These are phyloP conservation scores for Darevskia mixta DNA, from an alignment of 2,797 vertebrate genomes.

Conservation along the genomic window DNA sequence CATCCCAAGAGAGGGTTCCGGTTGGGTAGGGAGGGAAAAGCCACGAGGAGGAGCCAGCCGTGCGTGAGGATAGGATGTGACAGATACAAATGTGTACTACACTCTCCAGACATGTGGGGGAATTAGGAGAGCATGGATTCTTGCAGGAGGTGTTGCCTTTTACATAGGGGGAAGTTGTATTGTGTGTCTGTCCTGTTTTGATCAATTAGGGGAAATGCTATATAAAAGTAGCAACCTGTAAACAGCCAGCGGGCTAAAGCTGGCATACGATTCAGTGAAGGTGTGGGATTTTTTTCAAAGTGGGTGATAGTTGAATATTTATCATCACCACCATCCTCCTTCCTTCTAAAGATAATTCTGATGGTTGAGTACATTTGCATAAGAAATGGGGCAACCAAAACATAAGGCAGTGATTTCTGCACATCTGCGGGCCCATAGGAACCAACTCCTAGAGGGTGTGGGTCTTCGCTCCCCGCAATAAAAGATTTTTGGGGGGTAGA, in stretches of 20 bases:
- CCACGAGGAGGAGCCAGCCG: slow-evolving; percentile 38
- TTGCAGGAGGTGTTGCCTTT: not conserved
- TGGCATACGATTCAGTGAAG: not conserved
- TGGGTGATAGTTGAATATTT: not conserved
- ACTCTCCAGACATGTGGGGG: slow-evolving; percentile 19
- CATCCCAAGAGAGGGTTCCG: slow-evolving; percentile 45
- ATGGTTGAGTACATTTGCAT: not conserved
- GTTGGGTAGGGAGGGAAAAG: slow-evolving; percentile 48
- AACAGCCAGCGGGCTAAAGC: not conserved
- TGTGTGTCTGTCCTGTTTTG: not conserved
- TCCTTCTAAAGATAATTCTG: not conserved
- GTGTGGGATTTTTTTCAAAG: not conserved
- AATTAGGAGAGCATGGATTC: slow-evolving; percentile 13
- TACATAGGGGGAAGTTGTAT: not conserved
- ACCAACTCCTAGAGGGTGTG: too few species aligned
- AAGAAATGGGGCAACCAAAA: not conserved
- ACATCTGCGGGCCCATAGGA: too few species aligned
- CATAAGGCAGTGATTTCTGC: not conserved
- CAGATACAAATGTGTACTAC: slow-evolving; percentile 64
- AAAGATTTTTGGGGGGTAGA: too few species aligned
- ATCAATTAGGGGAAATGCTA: not conserved
- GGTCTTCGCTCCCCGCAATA: too few species aligned
- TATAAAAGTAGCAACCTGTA: not conserved
- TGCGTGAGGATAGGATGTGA: slow-evolving; percentile 54
- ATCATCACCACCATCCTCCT: not conserved